These are phyloP conservation scores for Poecile montanus DNA, from an alignment of 2,797 vertebrate species.

Conservation along the genomic window DNA sequence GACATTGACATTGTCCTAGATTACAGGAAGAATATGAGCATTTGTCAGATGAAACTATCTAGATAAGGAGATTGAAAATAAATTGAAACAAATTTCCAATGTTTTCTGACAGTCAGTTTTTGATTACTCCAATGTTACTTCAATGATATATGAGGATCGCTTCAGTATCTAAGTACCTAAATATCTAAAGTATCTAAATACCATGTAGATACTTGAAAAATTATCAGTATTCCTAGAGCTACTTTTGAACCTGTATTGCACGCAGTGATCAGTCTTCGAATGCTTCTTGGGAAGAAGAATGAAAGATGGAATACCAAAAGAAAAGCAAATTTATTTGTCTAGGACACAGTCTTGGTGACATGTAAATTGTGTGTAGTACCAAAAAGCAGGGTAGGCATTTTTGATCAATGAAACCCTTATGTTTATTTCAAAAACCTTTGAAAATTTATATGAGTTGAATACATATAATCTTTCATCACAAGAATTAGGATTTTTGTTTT, in stretches of 20 bases:
- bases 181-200: neutral
- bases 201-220: neutral
- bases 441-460: neutral
- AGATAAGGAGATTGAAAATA: neutral
- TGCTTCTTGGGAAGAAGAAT: neutral
- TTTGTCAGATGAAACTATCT: neutral
- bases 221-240: neutral
- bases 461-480: neutral
- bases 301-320: neutral
- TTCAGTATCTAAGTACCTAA: neutral
- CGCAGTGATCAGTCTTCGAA: neutral
- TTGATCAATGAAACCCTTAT: neutral
- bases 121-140: neutral
- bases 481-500: neutral
- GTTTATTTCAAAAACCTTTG: neutral
- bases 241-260: neutral
- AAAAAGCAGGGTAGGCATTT: neutral
- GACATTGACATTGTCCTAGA: neutral
- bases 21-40: neutral
- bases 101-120: neutral
- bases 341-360: neutral
- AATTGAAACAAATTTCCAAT: neutral
- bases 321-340: neutral
- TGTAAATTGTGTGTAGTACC: neutral
- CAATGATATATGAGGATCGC: neutral